These are phyloP conservation scores for Panthera uncia DNA, from an alignment of 2,113 vertebrate species.

Conservation along the genomic window DNA sequence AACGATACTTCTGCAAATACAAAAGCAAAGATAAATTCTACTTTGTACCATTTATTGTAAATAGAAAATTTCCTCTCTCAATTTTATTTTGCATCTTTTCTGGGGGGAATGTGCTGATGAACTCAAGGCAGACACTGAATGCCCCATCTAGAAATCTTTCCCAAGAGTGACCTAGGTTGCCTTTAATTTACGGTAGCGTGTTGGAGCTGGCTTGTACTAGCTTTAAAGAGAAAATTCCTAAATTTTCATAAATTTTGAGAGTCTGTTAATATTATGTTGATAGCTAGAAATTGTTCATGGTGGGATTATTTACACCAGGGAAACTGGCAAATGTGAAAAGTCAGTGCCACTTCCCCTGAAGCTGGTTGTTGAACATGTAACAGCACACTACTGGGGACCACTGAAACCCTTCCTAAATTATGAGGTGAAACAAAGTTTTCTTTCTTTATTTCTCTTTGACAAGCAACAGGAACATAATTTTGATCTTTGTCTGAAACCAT, in stretches of 20 bases:
- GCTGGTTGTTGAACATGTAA: background rate
- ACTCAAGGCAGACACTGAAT: background rate
- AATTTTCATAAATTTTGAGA: background rate
- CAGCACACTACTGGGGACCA: background rate
- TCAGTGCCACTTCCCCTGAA: background rate
- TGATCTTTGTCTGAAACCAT: conserved; percentile 12
- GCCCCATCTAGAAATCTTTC: background rate
- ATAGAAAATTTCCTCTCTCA: background rate
- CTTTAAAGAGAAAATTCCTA: background rate
- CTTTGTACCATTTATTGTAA: background rate
- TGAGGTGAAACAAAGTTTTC: background rate
- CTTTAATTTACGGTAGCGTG: too few relatives aligned
- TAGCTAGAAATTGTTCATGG: background rate
- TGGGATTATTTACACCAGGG: background rate
- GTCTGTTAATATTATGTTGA: background rate
- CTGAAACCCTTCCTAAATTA: background rate
- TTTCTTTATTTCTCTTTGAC: background rate
- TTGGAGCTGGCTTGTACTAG: background rate
- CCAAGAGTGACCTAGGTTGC: background rate
- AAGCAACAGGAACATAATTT: background rate
- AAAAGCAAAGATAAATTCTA: background rate
- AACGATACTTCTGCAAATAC: background rate
- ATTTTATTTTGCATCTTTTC: background rate
- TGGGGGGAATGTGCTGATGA: background rate
- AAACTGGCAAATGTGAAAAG: background rate